These are phyloP conservation scores for Temnothorax nylanderi DNA, from an alignment of 1,140 invertebrate genomes.

Conservation along the genomic window DNA sequence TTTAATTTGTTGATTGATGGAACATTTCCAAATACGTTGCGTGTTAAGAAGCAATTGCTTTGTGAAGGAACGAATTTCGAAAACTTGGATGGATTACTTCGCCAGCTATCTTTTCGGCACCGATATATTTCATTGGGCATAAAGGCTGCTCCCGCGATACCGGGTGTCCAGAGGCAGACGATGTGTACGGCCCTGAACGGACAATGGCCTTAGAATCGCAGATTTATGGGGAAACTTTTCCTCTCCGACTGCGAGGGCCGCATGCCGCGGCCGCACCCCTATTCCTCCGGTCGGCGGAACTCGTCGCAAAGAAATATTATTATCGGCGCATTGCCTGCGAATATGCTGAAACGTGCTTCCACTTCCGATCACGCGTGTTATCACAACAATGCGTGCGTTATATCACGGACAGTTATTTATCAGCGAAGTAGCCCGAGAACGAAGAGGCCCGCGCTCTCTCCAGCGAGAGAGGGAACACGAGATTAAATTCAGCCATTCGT, in stretches of 20 bases:
- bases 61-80: conserved; percentile 7
- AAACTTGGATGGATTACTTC: conserved; percentile 13
- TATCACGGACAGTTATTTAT: conserved; percentile 46
- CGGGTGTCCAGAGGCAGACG: conserved; percentile 33
- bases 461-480: neutral
- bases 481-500: conserved; percentile 32
- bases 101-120: conserved; percentile 35
- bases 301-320: conserved; percentile 62
- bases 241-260: conserved; percentile 19
- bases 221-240: conserved; percentile 80
- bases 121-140: conserved; percentile 63
- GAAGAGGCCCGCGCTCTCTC: neutral
- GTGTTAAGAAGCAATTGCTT: neutral
- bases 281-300: conserved; percentile 31
- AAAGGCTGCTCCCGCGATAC: conserved; percentile 53
- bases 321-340: conserved; percentile 55
- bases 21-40: neutral
- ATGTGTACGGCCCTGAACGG: conserved; percentile 59
- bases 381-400: conserved; percentile 56
- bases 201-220: conserved; percentile 72
- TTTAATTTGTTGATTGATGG: too few species aligned
- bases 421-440: neutral
- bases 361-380: conserved; percentile 52
- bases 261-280: conserved; percentile 31
- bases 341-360: conserved; percentile 59